Evolutionary conservation across 2,797 vertebrate species (phyloP).

Genomic region (Falco berigora): DNA sequence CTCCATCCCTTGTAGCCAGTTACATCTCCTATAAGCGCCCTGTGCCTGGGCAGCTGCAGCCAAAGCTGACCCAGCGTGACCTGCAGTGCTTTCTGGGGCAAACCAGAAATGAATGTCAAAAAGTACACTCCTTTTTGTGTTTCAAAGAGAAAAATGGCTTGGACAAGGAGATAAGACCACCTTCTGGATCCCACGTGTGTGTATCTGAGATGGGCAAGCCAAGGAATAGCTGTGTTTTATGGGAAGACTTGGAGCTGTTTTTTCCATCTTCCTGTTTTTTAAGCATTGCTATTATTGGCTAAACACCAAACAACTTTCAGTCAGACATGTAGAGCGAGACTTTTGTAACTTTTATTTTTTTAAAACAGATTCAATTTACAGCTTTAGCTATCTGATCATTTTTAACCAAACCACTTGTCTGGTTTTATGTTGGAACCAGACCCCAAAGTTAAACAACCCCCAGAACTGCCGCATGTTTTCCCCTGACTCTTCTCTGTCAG

Average conservation of each 20-base stretch:
- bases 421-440: not conserved
- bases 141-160: not conserved
- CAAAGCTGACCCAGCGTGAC: accelerated
- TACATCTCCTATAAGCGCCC: not conserved
- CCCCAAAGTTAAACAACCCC: not conserved
- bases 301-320: not conserved
- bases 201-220: not conserved
- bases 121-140: not conserved
- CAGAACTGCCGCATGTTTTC: not conserved
- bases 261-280: slow-evolving; percentile 49
- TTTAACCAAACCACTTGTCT: not conserved
- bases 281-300: slow-evolving; percentile 5
- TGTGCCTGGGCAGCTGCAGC: not conserved
- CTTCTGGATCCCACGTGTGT: not conserved
- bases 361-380: not conserved
- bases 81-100: not conserved
- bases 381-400: not conserved
- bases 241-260: not conserved
- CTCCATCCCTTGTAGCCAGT: not conserved
- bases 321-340: not conserved
- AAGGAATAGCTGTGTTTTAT: not conserved
- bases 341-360: not conserved
- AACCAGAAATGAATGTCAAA: not conserved
- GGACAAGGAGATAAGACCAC: not conserved
- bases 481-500: not conserved